Conservation (phyloP, 2,113 vertebrate species). For the Peromyscus maniculatus region DNA sequence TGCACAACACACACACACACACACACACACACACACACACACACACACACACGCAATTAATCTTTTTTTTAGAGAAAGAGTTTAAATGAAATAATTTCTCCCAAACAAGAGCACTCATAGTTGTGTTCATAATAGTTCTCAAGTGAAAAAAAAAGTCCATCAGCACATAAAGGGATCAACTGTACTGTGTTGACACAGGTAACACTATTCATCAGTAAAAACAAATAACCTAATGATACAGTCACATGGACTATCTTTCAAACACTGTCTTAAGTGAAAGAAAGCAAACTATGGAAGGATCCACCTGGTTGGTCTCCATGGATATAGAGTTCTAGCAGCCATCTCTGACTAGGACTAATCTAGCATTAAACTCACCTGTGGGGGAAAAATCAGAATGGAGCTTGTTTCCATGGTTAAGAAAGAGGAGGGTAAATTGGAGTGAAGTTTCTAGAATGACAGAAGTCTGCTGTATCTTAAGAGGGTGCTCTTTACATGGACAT, state of each 20-base stretch:
- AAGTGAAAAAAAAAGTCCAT: background rate
- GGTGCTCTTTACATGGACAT: background rate
- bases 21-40: background rate
- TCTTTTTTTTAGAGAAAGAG: background rate
- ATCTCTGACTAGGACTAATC: background rate
- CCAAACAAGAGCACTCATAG: background rate
- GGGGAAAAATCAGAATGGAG: background rate
- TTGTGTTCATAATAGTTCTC: background rate
- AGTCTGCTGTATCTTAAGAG: background rate
- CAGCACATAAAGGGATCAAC: background rate
- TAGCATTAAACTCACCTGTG: background rate
- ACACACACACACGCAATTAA: background rate
- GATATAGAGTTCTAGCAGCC: background rate
- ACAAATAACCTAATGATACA: background rate
- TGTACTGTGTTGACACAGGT: background rate
- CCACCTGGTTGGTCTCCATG: background rate
- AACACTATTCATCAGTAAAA: background rate
- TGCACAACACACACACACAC: background rate
- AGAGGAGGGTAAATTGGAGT: background rate
- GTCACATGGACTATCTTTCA: background rate
- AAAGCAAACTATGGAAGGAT: background rate
- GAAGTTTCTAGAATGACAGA: background rate
- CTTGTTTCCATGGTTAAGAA: background rate
- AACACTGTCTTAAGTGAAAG: background rate
- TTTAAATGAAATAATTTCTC: background rate